Base-by-base conservation (phyloP, 2,113 vertebrate genomes). In the Morone chrysops region DNA sequence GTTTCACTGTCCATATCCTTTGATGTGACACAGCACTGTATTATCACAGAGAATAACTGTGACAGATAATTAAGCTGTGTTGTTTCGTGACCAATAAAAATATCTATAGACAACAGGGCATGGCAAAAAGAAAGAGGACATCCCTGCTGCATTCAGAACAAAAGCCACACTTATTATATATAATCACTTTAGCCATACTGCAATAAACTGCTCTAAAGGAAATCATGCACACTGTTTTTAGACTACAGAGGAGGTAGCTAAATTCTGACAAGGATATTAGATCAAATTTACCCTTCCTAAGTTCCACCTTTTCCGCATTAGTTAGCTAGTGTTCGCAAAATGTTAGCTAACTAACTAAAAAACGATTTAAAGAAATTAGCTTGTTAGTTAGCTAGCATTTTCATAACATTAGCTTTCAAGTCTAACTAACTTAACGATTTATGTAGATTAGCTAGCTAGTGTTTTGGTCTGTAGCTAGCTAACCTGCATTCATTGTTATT, bases 11-110 rank as follows among this genome's bases (percentile, higher is more conserved):
- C 48, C 63, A 41, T 40, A 54, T 75, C 31, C 25, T 75, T 84
- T 70, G 20, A 74, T 78, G 63, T 69, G 69, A 75, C 25, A 61
- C 65, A 56, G 16, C 11, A 7, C 25, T 22, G 31, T 16, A 20
- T 48, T 59, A 78, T 84, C 73, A 81, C 68, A 82, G 25, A 48
- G 18, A 82, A 67, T 87, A 78, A 63, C 17, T 66, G 13, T 71
- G 18, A 16, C 61, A 48, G 60, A 63, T 60, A 69, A 81, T 77
- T 70, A 61, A 70, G 31, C 40, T n/a, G 57, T 17, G n/a, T 70
- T 70, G 45, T 79, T 82, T 18, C 65, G 65, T 75, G 70, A 78
- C 70, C 47, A 63, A 50, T 36, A 74, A 9, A 47, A 56, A 68
- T 36, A 69, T 45, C 18, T 25, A 36, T 60, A 48, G 75, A 80